These are phyloP conservation scores for Muntiacus muntjak DNA, from an alignment of 2,113 vertebrate species.

Conservation along the genomic window DNA sequence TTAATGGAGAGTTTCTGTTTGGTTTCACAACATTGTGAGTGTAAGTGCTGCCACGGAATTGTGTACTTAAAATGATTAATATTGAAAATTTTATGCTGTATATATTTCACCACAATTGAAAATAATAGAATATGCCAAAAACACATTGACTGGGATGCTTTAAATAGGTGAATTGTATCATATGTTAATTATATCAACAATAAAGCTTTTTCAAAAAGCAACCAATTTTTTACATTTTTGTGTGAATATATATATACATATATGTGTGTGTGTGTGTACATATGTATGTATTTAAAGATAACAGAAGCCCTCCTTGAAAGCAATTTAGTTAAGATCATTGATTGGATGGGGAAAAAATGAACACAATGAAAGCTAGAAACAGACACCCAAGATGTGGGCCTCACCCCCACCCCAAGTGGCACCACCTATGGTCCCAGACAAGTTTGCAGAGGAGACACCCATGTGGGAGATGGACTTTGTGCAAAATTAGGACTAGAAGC, in stretches of 20 bases:
- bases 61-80: neutral
- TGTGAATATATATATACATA: neutral
- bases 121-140: neutral
- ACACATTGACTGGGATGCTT: neutral
- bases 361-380: neutral
- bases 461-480: rapidly evolving
- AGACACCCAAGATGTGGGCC: rapidly evolving
- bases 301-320: neutral
- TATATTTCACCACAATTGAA: neutral
- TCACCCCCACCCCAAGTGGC: rapidly evolving
- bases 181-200: neutral
- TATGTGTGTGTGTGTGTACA: neutral
- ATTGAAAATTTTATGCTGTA: neutral
- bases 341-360: neutral
- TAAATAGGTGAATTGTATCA: neutral
- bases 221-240: neutral
- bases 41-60: neutral
- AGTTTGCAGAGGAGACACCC: rapidly evolving
- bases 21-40: neutral
- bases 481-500: constrained; percentile 76
- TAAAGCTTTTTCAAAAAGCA: neutral
- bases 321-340: neutral
- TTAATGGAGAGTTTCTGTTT: neutral
- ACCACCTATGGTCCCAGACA: rapidly evolving
- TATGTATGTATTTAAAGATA: neutral